A percentile compares a stretch with the other conserved stretches of the same genome.
Evolutionary conservation across 2,797 vertebrate species (phyloP).

Genomic region (Hapalemur alaotrensis): DNA sequence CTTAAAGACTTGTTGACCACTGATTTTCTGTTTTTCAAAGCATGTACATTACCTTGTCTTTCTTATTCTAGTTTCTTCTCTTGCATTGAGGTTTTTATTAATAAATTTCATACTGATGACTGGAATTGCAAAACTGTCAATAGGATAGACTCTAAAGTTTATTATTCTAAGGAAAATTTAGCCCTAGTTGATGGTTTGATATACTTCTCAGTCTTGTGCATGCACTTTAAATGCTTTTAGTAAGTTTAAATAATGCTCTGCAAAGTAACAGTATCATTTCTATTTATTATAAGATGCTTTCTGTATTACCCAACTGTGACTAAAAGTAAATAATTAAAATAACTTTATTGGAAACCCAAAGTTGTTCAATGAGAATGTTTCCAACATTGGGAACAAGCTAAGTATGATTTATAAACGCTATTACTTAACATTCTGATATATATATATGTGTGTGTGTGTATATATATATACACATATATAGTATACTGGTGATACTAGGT

Average conservation of each 20-base stretch:
- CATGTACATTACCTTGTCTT: neutral
- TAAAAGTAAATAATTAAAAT: slow-evolving; percentile 8
- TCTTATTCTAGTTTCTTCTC: neutral
- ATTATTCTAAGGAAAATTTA: slow-evolving; percentile 34
- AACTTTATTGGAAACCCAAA: neutral
- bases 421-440: neutral
- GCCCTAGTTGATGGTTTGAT: neutral
- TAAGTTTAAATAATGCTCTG: slow-evolving; percentile 32
- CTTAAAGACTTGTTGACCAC: neutral
- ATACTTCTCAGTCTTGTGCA: neutral
- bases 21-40: neutral
- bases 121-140: neutral
- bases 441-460: too few species aligned
- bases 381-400: neutral
- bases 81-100: slow-evolving; percentile 24
- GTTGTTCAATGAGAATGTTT: neutral
- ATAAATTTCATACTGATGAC: neutral
- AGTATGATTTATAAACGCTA: neutral
- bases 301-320: neutral
- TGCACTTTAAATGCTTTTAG: neutral
- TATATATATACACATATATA: too few species aligned
- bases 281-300: slow-evolving; percentile 26
- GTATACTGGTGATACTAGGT: neutral
- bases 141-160: neutral
- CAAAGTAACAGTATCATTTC: neutral